Evolutionary conservation across 2,113 vertebrate genomes (phyloP).

Genomic region (Origma solitaria): DNA sequence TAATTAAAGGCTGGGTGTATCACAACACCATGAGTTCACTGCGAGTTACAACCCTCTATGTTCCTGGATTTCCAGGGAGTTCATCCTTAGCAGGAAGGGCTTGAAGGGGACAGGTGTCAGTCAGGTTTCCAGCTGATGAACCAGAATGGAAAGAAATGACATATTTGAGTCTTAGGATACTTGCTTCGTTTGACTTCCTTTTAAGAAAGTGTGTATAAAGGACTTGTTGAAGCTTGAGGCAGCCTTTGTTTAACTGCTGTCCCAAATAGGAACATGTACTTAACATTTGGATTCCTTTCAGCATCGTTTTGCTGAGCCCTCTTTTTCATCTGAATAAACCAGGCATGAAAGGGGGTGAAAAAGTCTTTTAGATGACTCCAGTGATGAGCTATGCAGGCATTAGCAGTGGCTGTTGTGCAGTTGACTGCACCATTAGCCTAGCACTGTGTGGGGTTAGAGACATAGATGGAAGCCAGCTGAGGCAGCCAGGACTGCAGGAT

Average conservation of each 20-base stretch:
- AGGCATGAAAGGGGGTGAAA: not conserved
- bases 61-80: not conserved
- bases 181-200: not conserved
- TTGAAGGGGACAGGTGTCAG: not conserved
- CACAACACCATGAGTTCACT: not conserved
- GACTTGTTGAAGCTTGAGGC: not conserved
- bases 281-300: not conserved
- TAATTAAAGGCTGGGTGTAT: not conserved
- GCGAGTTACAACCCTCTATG: not conserved
- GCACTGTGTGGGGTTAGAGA: accelerated
- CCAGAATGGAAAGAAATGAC: not conserved
- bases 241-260: not conserved
- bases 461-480: not conserved
- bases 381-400: not conserved
- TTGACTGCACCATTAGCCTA: not conserved
- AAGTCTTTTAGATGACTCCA: not conserved
- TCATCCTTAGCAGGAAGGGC: not conserved
- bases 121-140: not conserved
- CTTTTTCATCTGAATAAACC: not conserved
- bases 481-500: not conserved
- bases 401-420: not conserved
- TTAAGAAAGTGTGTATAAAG: not conserved
- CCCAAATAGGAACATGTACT: not conserved
- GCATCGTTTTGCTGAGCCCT: not conserved
- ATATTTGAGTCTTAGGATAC: not conserved